A percentile compares a stretch with the other conserved stretches of the same genome.
Evolutionary conservation across 2,797 vertebrate species (phyloP).

Genomic region (Pangasius krempfi): DNA sequence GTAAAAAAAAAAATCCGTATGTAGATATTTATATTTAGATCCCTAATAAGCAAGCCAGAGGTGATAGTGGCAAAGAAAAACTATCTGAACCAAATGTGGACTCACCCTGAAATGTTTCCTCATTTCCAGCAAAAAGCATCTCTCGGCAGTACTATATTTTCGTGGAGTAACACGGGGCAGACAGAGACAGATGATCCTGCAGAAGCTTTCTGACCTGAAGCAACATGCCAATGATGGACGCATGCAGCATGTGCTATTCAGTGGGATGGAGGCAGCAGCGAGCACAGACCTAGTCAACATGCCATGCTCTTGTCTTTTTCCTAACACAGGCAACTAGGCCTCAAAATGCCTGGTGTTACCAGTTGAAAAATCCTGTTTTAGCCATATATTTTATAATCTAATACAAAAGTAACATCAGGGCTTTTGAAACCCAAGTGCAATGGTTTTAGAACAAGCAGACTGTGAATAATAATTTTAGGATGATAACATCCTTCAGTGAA

Average conservation of each 20-base stretch:
- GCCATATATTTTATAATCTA: not conserved
- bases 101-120: not conserved
- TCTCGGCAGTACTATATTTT: slow-evolving; percentile 73
- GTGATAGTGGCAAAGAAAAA: not conserved
- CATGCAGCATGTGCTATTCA: slow-evolving; percentile 63
- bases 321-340: not conserved
- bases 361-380: not conserved
- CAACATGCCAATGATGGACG: not conserved
- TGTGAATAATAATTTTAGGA: not conserved
- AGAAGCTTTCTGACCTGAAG: slow-evolving; percentile 60
- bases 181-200: slow-evolving; percentile 67
- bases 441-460: not conserved
- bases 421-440: not conserved
- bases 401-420: not conserved
- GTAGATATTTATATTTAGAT: not conserved
- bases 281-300: slow-evolving; percentile 60
- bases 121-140: slow-evolving; percentile 70
- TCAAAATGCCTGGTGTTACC: not conserved
- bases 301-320: slow-evolving; percentile 56
- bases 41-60: not conserved
- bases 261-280: slow-evolving; percentile 61
- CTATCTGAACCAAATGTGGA: not conserved
- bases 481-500: not conserved
- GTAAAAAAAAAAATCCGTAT: not conserved
- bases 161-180: slow-evolving; percentile 67